Evolutionary conservation across 2,113 vertebrate species (phyloP).

Genomic region (Mohoua ochrocephala): DNA sequence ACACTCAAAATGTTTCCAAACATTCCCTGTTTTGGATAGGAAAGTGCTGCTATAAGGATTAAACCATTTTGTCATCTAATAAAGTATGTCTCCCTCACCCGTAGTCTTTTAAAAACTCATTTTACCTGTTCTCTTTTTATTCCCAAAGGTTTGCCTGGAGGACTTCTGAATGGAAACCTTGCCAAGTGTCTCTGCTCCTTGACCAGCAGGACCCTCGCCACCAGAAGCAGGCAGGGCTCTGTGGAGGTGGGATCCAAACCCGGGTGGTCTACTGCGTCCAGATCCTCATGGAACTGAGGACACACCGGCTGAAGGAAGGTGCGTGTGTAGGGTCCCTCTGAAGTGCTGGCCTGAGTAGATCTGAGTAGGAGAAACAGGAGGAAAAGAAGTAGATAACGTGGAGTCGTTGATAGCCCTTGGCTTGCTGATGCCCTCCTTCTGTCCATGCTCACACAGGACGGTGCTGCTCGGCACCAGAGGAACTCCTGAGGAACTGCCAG

Average conservation of each 20-base stretch:
- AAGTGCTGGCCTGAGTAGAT: neutral
- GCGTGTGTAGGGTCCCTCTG: neutral
- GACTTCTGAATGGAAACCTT: conserved; percentile 88
- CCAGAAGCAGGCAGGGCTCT: conserved; percentile 69
- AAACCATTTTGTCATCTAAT: neutral
- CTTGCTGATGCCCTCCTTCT: neutral
- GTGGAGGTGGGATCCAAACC: conserved; percentile 90
- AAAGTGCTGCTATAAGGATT: neutral
- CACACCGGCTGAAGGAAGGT: conserved; percentile 83
- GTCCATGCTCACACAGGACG: accelerated
- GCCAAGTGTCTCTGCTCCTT: conserved; percentile 82
- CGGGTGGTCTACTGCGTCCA: conserved; percentile 89
- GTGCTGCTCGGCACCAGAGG: neutral
- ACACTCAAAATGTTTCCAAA: neutral
- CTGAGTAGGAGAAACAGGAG: neutral
- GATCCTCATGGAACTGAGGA: conserved; percentile 45
- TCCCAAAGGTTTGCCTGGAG: conserved; percentile 87
- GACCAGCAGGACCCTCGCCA: conserved; percentile 75
- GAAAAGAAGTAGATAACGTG: accelerated
- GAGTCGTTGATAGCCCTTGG: neutral
- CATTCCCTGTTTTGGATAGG: neutral
- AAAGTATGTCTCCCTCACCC: neutral
- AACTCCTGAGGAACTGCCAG: neutral
- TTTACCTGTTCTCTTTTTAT: neutral
- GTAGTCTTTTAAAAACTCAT: neutral